Base-by-base conservation (phyloP, 2,797 vertebrate genomes). In the Sebastes hubbsi region DNA sequence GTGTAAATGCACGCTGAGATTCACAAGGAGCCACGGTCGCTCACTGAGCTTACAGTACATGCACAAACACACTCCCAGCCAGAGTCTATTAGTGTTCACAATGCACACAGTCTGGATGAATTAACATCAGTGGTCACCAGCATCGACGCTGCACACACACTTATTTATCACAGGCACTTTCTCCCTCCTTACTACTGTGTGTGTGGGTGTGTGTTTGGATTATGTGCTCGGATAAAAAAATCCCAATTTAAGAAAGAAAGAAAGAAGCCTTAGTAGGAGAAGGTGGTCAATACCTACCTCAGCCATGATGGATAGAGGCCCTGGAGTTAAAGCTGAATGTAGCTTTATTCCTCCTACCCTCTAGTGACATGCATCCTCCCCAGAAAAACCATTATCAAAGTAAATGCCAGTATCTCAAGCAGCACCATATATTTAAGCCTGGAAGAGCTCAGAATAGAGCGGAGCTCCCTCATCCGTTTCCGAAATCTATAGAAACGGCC, bases 51-150 rank as follows among this genome's bases (percentile, higher is more conserved):
- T 77, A 74, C 78, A 88, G 83, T 74, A 82, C 88, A 78, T 85
- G 65, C 85, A 84, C 63, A 87, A 68, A 85, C 72, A 82, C 77
- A 83, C 79, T 85, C 76, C 20, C 82, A 91, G 83, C 85, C 89
- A 91, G 75, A 89, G 85, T 88, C 87, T 90, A 89, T 92, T 92
- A 91, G 84, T 81, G 90, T 91, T 89, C 82, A 88, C 81, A 83
- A 82, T 68, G 80, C 82, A 85, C 79, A 81, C 68, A 79, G 88
- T 92, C 89, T 76, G 72, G 68, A 83, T 77, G 87, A 85, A 94
- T 93, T 90, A 91, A 84, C 82, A 78, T 88, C 90, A 89, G 77
- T 61, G 83, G 82, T 87, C 77, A 82, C 81, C 75, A 64, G 60
- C 78, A 82, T 90, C 59, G 13, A 85, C 72, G 66, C 64, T 62